Base-by-base conservation (phyloP, 2,113 vertebrate species). In the Oryzias celebensis region DNA sequence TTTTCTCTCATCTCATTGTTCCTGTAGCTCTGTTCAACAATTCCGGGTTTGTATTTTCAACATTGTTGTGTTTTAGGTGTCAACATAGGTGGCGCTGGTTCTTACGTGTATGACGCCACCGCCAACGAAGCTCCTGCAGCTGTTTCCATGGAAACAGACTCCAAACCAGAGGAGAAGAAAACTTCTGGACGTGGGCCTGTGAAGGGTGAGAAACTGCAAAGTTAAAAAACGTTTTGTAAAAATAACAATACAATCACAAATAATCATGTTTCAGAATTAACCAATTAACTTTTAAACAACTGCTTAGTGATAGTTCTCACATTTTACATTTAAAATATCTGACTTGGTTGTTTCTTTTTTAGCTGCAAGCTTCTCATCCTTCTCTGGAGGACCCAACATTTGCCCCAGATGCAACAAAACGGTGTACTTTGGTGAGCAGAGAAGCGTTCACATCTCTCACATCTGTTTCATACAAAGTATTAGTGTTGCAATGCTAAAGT, bases 361-460 rank as follows among this genome's bases (percentile, higher is more conserved):
- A 98, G 95, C 94, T 54, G 95, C 95, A 22, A 96, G 95, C 6
- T 94, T 98, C 83, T 96, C 96, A 1, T 96, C 94, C 0, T 98
- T 97, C 87, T 95, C 95, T 0, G 96, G 95, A 55, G 94, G 96
- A 48, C 94, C 95, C 60, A 95, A 95, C 75, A 71, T 93, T 85
- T 98, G 96, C 73, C 96, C 96, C 0, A 87, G 94, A n/a, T 98
- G 96, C n/a, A 92, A 91, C 89, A 95, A 96, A 87, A 94, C 92
- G 3, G 96, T 98, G 4, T 98, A 96, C 76, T 98, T 98, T 5
- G 96, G 96, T 98, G 18, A 69, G 73, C 36, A 23, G 4, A 52
- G 7, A 0, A 20, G 20, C 31, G n/a, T 53, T 23, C 62, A 49
- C 42, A 15, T 42, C 4, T 62, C 49, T 44, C 20, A 18, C 52